These are phyloP conservation scores for Hydropsyche tenuis DNA, from an alignment of 1,140 invertebrate species.

Conservation along the genomic window DNA sequence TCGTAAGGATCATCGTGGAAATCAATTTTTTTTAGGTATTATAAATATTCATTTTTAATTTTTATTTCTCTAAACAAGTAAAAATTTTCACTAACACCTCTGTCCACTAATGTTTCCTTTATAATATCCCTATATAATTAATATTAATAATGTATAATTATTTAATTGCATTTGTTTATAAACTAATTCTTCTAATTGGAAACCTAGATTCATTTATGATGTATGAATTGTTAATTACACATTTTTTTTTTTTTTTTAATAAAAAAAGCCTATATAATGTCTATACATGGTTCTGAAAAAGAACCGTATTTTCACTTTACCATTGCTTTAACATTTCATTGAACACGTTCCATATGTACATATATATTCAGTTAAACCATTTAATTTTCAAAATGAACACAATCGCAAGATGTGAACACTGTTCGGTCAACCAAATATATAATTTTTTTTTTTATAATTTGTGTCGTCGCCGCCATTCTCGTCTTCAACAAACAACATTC, in stretches of 20 bases:
- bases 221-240: conserved; percentile 30
- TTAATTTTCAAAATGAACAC: conserved; percentile 8
- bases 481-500: no score
- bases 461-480: no score
- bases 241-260: conserved; percentile 46
- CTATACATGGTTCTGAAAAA: conserved; percentile 43
- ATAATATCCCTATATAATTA: conserved; percentile 41
- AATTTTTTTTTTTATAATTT: no score
- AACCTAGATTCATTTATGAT: conserved; percentile 43
- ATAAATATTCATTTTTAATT: conserved; percentile 16
- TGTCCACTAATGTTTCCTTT: conserved; percentile 46
- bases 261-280: conserved; percentile 48
- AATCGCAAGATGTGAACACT: not conserved
- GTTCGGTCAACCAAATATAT: no score
- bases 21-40: conserved; percentile 42
- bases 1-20: conserved; percentile 49
- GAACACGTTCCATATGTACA: not conserved
- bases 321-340: conserved; percentile 14
- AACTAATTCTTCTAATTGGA: conserved; percentile 45
- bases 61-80: conserved; percentile 47
- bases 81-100: conserved; percentile 49
- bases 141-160: conserved; percentile 46
- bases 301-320: conserved; percentile 19
- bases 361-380: conserved; percentile 18
- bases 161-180: conserved; percentile 47